Conservation (phyloP, 1,140 invertebrate genomes). For the Brachionus calyciflorus region DNA sequence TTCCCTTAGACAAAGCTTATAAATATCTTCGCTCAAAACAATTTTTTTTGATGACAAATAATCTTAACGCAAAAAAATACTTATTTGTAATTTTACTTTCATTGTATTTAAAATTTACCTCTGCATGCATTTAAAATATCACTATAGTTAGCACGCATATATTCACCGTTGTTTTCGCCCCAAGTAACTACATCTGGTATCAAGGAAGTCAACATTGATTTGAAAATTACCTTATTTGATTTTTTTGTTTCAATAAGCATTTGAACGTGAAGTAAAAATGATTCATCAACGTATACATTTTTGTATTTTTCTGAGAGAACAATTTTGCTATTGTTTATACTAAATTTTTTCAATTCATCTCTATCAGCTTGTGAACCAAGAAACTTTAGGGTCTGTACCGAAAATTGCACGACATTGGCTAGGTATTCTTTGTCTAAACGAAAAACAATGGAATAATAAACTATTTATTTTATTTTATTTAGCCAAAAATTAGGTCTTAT, state of each 20-base stretch:
- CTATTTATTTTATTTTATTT: too few species aligned
- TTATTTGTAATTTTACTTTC: too few species aligned
- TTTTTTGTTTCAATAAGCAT: slow-evolving; percentile 8
- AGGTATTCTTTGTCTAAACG: not conserved
- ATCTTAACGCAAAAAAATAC: too few species aligned
- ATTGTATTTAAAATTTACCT: too few species aligned
- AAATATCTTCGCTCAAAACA: too few species aligned
- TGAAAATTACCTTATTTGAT: slow-evolving; percentile 1
- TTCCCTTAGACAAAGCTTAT: too few species aligned
- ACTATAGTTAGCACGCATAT: not conserved
- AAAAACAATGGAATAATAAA: too few species aligned
- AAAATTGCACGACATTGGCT: not conserved
- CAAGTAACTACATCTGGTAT: not conserved
- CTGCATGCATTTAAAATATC: not conserved
- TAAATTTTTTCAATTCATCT: slow-evolving; percentile 20
- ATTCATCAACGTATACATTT: not conserved
- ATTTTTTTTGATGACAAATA: too few species aligned
- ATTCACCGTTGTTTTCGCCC: not conserved
- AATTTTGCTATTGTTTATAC: not conserved
- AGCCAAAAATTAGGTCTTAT: too few species aligned
- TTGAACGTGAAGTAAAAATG: not conserved
- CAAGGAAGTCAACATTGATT: slow-evolving; percentile 20
- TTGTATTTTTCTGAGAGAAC: not conserved
- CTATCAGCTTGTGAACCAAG: not conserved
- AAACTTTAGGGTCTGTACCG: not conserved